phyloP scores from a whole-genome alignment of 2,113 vertebrate species.

The Eptatretus burgeri region DNA sequence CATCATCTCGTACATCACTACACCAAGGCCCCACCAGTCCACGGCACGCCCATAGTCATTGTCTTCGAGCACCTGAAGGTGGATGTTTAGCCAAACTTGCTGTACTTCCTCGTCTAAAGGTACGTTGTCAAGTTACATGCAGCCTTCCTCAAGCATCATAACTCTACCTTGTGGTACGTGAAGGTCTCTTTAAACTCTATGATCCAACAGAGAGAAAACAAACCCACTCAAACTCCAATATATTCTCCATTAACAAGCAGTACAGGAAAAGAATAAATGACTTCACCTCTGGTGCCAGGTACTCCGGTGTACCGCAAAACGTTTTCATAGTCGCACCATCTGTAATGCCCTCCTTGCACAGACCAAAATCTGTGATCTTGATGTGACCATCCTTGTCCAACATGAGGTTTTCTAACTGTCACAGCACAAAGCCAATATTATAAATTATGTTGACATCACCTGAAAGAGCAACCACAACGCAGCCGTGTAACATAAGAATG shows the following conservation, averaged over 20 bases:
- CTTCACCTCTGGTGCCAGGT: conserved; percentile 60
- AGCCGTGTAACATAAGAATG: background rate
- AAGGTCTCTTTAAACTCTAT: background rate
- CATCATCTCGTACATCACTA: conserved; percentile 88
- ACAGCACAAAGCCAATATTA: conserved; percentile 9
- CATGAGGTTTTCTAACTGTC: conserved; percentile 73
- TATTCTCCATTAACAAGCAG: background rate
- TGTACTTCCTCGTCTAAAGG: conserved; percentile 11
- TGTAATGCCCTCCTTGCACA: conserved; percentile 66
- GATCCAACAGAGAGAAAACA: background rate
- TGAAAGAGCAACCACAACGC: background rate
- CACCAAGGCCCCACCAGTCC: conserved; percentile 76
- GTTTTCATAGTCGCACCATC: conserved; percentile 78
- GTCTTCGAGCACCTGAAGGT: conserved; percentile 47
- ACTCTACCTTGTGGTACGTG: background rate
- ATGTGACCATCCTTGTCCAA: conserved; percentile 79
- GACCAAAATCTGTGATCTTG: conserved; percentile 73
- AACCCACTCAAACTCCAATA: background rate
- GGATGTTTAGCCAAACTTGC: background rate
- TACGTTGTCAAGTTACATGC: conserved; percentile 6
- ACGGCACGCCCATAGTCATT: conserved; percentile 58
- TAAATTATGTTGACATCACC: background rate
- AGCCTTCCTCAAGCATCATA: background rate
- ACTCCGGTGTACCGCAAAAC: conserved; percentile 70
- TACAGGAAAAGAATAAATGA: background rate